A percentile compares a stretch with the other conserved stretches of the same genome.
Conservation (phyloP, 2,888 invertebrate species). For the Trimorus sp. region DNA sequence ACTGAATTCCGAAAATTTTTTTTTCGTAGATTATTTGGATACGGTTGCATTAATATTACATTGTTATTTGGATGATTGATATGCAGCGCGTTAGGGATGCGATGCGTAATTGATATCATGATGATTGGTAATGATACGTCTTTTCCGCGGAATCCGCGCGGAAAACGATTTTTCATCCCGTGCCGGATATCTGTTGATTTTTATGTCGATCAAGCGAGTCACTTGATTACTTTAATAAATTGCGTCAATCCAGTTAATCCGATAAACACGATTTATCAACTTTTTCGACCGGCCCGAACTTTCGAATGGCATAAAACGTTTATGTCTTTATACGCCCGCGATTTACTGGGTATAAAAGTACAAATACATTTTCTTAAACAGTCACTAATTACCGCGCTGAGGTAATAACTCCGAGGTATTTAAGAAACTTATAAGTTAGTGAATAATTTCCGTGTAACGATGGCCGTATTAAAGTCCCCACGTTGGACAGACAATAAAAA, state of each 20-base stretch:
- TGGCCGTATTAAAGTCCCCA: constrained; percentile 7
- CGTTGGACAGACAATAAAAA: neutral
- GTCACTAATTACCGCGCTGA: constrained; percentile 28
- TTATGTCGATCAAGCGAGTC: neutral
- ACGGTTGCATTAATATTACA: no score
- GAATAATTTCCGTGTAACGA: constrained; percentile 22
- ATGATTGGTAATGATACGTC: constrained; percentile 5
- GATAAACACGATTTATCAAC: constrained; percentile 26
- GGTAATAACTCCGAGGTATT: constrained; percentile 38
- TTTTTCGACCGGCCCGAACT: constrained; percentile 36
- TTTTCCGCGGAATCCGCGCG: neutral
- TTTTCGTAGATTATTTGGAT: no score
- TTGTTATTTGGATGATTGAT: no score
- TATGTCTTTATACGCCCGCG: constrained; percentile 40
- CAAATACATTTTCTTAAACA: constrained; percentile 35
- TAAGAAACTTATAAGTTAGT: constrained; percentile 33
- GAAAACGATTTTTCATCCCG: constrained; percentile 2
- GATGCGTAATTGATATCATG: neutral
- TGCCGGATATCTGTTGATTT: constrained; percentile 16
- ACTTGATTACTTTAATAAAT: constrained; percentile 33
- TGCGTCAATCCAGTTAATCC: constrained; percentile 23
- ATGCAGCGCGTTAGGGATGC: no score
- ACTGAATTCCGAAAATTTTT: no score
- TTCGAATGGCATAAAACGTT: constrained; percentile 53
- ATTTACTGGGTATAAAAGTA: constrained; percentile 26